Conservation (phyloP, 1,140 invertebrate species). For the Theocolax elegans region DNA sequence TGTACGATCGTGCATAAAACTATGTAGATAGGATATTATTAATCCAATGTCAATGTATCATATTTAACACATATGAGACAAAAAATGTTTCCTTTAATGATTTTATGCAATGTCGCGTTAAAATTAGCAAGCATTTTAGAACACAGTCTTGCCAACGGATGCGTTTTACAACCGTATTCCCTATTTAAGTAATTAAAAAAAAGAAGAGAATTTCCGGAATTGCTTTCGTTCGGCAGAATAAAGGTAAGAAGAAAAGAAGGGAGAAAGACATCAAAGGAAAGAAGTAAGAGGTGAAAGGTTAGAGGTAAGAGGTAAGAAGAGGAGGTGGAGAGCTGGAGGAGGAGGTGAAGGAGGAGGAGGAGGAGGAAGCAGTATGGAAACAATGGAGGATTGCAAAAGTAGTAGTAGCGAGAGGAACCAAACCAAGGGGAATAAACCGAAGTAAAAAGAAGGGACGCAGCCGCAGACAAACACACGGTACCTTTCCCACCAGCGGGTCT, state of each 20-base stretch:
- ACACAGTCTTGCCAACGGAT: too few species aligned
- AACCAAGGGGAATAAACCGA: conserved; percentile 5
- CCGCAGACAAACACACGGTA: conserved; percentile 44
- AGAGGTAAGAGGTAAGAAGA: not conserved
- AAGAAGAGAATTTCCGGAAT: too few species aligned
- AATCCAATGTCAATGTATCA: too few species aligned
- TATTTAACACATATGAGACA: too few species aligned
- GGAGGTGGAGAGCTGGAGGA: not conserved
- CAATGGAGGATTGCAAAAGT: conserved; percentile 16
- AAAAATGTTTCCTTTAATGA: too few species aligned
- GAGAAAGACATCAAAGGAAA: not conserved
- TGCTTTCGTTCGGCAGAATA: not conserved
- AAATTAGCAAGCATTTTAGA: too few species aligned
- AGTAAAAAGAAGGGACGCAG: conserved; percentile 29
- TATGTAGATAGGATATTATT: too few species aligned
- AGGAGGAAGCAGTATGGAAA: not conserved
- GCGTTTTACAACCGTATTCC: too few species aligned
- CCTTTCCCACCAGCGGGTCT: conserved; percentile 36
- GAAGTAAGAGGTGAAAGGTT: not conserved
- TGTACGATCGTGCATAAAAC: too few species aligned
- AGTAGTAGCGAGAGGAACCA: not conserved
- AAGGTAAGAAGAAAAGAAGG: not conserved
- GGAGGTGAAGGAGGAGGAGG: not conserved
- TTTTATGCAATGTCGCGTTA: too few species aligned
- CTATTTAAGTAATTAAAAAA: too few species aligned